Evolutionary conservation across 37 sponge, comb jelly and placozoan genomes (phyloP), one percentile per base, ranked within the genome.

Genomic region (Geodia barretti): DNA sequence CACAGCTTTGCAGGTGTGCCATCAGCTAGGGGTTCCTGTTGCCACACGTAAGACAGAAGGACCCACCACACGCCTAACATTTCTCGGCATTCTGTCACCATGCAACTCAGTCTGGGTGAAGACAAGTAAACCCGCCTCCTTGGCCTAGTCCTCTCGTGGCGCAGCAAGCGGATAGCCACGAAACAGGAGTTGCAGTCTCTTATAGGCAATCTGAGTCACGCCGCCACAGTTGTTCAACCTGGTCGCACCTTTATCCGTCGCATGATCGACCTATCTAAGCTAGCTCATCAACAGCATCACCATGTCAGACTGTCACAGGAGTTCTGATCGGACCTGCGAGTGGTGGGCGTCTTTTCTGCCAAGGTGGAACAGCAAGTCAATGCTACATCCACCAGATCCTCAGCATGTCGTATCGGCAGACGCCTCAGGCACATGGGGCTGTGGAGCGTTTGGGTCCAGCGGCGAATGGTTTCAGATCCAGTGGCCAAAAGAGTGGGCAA

Each of bases 341-440:
- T 70, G 70, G 70, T 70, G 70, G 70, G 21, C 3, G 8, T 19
- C 29, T 9, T 70, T 70, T 38, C 29, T 70, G 70, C 31, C 23
- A 34, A 20, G 33, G 37, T 70, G 70, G 70, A 30, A 70, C 20
- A 38, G 70, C 54, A 47, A 47, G 54, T 47, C 54, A 17, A 47
- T 47, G 7, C 54, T 47, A 7, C 14, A 14, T 14, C 54, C 54
- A 47, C 54, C 54, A 17, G 54, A 64, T 64, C 30, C 54, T 47
- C 54, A 47, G 54, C 54, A 47, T 14, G 14, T 47, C 14, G 14
- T 82, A 8, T 25, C 33, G 8, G 19, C 83, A 60, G 84, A 83
- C n/a, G 84, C 76, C 4, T 75, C 76, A 4, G 77, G 84, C 19
- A 1, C 31, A 41, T 64, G 76, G 76, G 77, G 84, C 26, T 83